Conservation (phyloP, 2,888 invertebrate species). For the Tinea semifulvella region DNA sequence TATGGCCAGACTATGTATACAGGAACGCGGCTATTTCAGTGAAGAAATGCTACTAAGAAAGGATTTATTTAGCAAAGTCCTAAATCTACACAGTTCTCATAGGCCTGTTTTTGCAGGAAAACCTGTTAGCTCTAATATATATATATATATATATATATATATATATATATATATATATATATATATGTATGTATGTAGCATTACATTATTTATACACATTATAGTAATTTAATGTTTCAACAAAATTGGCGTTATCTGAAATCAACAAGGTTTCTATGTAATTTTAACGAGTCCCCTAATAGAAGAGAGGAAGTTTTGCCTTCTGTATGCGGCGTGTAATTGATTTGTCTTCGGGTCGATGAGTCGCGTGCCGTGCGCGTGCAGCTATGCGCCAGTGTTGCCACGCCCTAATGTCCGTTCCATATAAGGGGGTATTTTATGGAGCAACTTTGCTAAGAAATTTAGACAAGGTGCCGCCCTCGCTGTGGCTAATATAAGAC, state of each 20-base stretch:
- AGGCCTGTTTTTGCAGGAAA: too few species aligned
- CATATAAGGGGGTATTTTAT: slow-evolving; percentile 1
- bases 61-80: too few species aligned
- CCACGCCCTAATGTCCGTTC: slow-evolving; percentile 9
- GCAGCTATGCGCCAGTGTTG: slow-evolving; percentile 1
- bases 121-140: too few species aligned
- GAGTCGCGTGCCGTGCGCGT: slow-evolving; percentile 11
- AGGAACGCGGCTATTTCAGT: too few species aligned
- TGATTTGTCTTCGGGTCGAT: slow-evolving; percentile 54
- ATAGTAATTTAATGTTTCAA: too few species aligned
- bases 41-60: too few species aligned
- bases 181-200: too few species aligned
- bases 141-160: too few species aligned
- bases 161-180: too few species aligned
- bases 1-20: too few species aligned
- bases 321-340: slow-evolving; percentile 43
- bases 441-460: not conserved
- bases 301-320: slow-evolving; percentile 36
- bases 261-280: slow-evolving; percentile 9
- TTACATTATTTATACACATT: too few species aligned
- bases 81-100: too few species aligned
- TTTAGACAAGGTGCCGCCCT: not conserved
- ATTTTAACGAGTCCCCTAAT: slow-evolving; percentile 6
- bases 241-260: not conserved
- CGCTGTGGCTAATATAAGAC: not conserved